Percentiles rank a stretch among this genome's conserved stretches.
Conservation (phyloP, 2,888 invertebrate genomes). For the Pycnomerus fuliginosus region DNA sequence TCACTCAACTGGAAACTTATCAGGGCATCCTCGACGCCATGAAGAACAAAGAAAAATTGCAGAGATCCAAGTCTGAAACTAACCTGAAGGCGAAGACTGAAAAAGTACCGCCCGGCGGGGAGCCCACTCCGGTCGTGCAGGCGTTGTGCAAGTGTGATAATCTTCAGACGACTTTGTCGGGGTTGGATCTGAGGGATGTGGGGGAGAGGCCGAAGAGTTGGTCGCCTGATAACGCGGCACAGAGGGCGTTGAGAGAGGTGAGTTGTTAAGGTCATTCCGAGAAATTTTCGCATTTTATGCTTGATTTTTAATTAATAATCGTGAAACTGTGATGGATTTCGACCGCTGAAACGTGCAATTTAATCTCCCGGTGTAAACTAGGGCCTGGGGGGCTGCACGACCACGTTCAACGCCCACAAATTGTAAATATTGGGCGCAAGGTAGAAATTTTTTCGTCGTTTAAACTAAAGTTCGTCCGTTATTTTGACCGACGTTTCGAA, state of each 20-base stretch:
- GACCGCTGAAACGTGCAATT: too few species aligned
- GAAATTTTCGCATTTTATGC: too few species aligned
- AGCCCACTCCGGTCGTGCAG: slow-evolving; percentile 63
- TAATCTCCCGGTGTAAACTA: too few species aligned
- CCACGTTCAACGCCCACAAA: too few species aligned
- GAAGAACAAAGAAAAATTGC: slow-evolving; percentile 91
- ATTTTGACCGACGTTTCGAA: too few species aligned
- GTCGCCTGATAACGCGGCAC: slow-evolving; percentile 60
- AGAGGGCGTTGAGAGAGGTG: slow-evolving; percentile 60
- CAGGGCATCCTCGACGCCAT: slow-evolving; percentile 86
- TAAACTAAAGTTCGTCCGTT: too few species aligned
- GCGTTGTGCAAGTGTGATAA: slow-evolving; percentile 49
- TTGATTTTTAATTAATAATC: too few species aligned
- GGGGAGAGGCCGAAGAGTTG: slow-evolving; percentile 50
- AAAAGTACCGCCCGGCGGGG: slow-evolving; percentile 57
- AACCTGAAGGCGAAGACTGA: slow-evolving; percentile 69
- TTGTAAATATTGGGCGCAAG: too few species aligned
- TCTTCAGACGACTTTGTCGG: slow-evolving; percentile 38
- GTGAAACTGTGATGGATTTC: too few species aligned
- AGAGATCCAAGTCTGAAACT: slow-evolving; percentile 91
- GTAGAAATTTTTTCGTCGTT: too few species aligned
- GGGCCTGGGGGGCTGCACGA: too few species aligned
- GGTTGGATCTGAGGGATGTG: slow-evolving; percentile 42
- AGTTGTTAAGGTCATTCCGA: too few species aligned
- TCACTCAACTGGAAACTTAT: slow-evolving; percentile 92